phyloP scores from a whole-genome alignment of 2,888 invertebrate genomes.

The Lottia scabra region DNA sequence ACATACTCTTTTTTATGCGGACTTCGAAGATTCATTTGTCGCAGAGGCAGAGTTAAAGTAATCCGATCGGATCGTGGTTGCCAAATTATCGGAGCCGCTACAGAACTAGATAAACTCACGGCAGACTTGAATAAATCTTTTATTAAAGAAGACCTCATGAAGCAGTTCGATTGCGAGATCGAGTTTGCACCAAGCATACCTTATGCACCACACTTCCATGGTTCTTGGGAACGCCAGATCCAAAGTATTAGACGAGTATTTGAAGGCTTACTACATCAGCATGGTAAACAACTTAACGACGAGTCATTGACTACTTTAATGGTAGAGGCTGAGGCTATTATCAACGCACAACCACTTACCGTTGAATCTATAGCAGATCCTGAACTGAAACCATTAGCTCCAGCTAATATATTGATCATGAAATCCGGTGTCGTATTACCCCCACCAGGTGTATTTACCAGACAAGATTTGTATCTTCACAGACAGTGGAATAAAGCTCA shows the following conservation, averaged over 20 bases:
- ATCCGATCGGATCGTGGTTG: slow-evolving; percentile 33
- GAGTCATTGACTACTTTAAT: slow-evolving; percentile 29
- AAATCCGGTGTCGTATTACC: slow-evolving; percentile 18
- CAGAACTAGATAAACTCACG: slow-evolving; percentile 15
- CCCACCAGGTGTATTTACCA: slow-evolving; percentile 26
- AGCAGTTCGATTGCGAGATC: slow-evolving; percentile 22
- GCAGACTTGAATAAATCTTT: slow-evolving; percentile 19
- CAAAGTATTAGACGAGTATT: slow-evolving; percentile 36
- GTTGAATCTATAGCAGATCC: slow-evolving; percentile 9
- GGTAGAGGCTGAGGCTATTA: slow-evolving; percentile 28
- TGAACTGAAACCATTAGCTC: slow-evolving; percentile 21
- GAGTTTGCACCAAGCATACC: too few relatives aligned
- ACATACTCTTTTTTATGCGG: too few relatives aligned
- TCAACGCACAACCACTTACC: slow-evolving; percentile 31
- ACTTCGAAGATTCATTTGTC: too few relatives aligned
- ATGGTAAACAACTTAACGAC: slow-evolving; percentile 21
- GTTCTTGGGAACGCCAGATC: slow-evolving; percentile 51
- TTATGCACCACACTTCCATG: slow-evolving; percentile 39
- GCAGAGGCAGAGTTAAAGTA: too few relatives aligned
- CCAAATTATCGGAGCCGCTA: slow-evolving; percentile 33
- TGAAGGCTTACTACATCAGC: slow-evolving; percentile 20
- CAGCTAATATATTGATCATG: slow-evolving; percentile 21
- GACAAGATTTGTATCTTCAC: slow-evolving; percentile 15
- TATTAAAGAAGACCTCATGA: slow-evolving; percentile 17
- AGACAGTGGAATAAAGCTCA: too few relatives aligned